A percentile compares a stretch with the other conserved stretches of the same genome.
Evolutionary conservation across 2,797 vertebrate species (phyloP).

Genomic region (Thalassophryne amazonica): DNA sequence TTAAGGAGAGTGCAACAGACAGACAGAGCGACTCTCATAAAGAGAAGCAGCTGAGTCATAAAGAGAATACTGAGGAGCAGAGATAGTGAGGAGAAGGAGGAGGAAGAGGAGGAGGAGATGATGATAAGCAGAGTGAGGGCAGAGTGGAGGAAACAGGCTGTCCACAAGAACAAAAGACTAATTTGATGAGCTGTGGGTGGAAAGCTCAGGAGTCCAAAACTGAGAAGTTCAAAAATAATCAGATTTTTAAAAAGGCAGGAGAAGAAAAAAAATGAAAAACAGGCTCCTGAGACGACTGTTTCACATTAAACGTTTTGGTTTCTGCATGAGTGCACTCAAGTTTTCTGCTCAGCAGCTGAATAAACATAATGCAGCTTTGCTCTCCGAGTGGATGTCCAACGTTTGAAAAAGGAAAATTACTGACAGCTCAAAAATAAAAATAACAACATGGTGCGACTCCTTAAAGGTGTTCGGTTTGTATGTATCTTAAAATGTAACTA

Average conservation of each 20-base stretch:
- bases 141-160: constrained; percentile 19
- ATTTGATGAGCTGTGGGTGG: constrained; percentile 24
- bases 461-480: background rate
- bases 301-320: constrained; percentile 28
- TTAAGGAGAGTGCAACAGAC: background rate
- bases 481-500: too few species aligned
- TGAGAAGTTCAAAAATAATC: constrained; percentile 38
- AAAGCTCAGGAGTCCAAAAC: constrained; percentile 30
- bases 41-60: constrained; percentile 9
- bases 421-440: too few species aligned
- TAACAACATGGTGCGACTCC: background rate
- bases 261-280: constrained; percentile 26
- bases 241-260: too few species aligned
- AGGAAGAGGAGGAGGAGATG: background rate
- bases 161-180: constrained; percentile 45
- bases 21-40: constrained; percentile 12
- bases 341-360: background rate
- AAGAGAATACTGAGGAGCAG: constrained; percentile 23
- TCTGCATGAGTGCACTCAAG: constrained; percentile 2
- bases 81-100: constrained; percentile 36
- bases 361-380: constrained; percentile 11
- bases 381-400: background rate
- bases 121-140: constrained; percentile 26
- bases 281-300: constrained; percentile 22
- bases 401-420: constrained; percentile 21